Base-by-base conservation (phyloP, 2,113 vertebrate genomes). In the Oryzias curvinotus region DNA sequence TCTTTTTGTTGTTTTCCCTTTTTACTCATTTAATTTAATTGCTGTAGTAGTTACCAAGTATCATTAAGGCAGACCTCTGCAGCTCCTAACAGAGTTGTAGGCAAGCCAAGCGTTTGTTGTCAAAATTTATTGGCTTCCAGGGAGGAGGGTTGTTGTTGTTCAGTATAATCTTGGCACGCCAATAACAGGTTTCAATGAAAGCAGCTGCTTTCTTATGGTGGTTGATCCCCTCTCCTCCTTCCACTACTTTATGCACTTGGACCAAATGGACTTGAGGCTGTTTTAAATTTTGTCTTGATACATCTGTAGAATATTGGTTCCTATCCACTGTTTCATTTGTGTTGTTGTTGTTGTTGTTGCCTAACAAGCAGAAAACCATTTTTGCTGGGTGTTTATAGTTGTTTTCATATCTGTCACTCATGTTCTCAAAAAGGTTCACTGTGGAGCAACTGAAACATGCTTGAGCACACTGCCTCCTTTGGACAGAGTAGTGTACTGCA, bases 61-160 rank as follows among this genome's bases (percentile, higher is more conserved):
- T 86, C 82, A 78, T 86, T 83, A 83, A 73, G 73, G 70, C 68
- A 71, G 78, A 83, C 68, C 80, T 85, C 78, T 84, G 87, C 65
- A 75, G 85, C 84, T 87, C 83, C 81, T 75, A 63, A 74, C 72
- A 72, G 72, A 28, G 71, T 78, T 83, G 79, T 73, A 78, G 84
- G 78, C 83, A 58, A 77, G 83, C 89, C 85, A 85, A 88, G 67
- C 84, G 84, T 90, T 88, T 89, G 86, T 87, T 90, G 87, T 88
- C 56, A 2, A 66, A 51, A 16, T 82, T 89, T 87, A 88, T 84
- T 85, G 85, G 84, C 84, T 87, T 78, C 76, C 73, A 80, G 79
- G 74, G 74, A 82, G 80, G 76, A 84, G 66, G 75, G 66, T 81
- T 88, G 85, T 87, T 87, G 85, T 87, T 90, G 77, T 88, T 87